These are phyloP conservation scores for Phrynocephalus vlangalii DNA, from an alignment of 2,797 vertebrate species.

Conservation along the genomic window DNA sequence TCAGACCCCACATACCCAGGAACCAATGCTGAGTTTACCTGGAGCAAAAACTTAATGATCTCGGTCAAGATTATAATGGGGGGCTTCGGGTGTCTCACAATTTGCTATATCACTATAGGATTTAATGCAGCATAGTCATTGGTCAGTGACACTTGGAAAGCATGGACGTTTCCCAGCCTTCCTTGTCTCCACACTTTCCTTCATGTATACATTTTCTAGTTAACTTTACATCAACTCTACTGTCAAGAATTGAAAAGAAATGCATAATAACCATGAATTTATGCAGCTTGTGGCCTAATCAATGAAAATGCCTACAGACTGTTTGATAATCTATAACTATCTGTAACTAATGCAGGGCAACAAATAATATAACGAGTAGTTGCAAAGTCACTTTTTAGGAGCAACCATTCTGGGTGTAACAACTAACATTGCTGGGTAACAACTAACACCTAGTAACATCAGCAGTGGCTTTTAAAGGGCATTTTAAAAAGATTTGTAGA, in stretches of 20 bases:
- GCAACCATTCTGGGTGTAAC: no score
- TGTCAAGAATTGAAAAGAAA: background rate
- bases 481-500: no score
- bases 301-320: no score
- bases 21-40: background rate
- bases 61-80: background rate
- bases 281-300: background rate
- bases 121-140: background rate
- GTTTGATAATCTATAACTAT: no score
- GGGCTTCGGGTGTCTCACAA: background rate
- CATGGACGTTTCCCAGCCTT: background rate
- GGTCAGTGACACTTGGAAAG: background rate
- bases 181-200: background rate
- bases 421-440: no score
- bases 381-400: no score
- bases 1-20: background rate
- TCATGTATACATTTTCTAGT: background rate
- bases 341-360: no score
- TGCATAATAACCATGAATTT: background rate
- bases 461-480: no score
- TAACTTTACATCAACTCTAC: background rate
- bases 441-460: no score
- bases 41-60: background rate
- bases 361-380: no score
- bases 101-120: background rate